Evolutionary conservation across 2,797 vertebrate genomes (phyloP).

Genomic region (Emydoidea blandingii): DNA sequence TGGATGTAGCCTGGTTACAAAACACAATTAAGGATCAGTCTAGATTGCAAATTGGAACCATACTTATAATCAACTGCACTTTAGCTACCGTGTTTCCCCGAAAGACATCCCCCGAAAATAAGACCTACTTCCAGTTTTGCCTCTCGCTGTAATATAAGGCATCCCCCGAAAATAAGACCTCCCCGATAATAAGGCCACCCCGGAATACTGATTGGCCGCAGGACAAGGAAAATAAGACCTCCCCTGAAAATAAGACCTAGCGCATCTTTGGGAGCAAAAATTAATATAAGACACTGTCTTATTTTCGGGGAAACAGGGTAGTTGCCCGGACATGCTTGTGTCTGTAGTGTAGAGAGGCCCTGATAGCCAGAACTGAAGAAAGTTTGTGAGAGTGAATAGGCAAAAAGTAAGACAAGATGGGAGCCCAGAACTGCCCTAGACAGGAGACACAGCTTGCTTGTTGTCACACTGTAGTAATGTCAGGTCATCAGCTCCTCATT

Average conservation of each 20-base stretch:
- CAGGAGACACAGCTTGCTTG: neutral
- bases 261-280: no score
- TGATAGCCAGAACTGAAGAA: neutral
- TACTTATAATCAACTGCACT: neutral
- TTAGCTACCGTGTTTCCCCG: no score
- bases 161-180: no score
- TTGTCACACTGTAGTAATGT: neutral
- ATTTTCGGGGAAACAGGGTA: no score
- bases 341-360: neutral
- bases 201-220: no score
- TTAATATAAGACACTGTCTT: no score
- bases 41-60: neutral
- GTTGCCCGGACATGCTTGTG: neutral
- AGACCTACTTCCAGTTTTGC: no score
- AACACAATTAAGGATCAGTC: neutral
- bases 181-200: no score
- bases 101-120: no score
- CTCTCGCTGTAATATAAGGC: no score
- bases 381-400: neutral
- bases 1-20: neutral
- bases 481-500: neutral
- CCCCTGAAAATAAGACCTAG: no score
- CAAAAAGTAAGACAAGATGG: neutral
- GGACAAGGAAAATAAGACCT: no score
- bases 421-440: neutral